phyloP scores from a whole-genome alignment of 2,888 invertebrate genomes.

The Omphaloscelis lunosa region DNA sequence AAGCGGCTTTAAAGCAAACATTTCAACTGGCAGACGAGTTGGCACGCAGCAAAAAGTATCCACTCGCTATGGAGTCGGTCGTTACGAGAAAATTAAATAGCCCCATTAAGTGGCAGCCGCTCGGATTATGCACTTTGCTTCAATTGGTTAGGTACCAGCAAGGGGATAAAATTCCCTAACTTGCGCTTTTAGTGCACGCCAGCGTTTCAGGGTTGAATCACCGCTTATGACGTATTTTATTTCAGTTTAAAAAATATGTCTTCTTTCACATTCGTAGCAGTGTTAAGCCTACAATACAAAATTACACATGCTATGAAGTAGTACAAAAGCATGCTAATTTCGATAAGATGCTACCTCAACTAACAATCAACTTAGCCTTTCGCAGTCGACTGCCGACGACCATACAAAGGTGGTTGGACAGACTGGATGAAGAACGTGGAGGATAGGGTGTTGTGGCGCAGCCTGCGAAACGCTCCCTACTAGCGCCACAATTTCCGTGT shows the following conservation, averaged over 20 bases:
- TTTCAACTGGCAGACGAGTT: constrained; percentile 57
- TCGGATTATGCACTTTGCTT: constrained; percentile 73
- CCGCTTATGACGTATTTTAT: constrained; percentile 21
- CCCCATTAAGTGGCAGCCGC: constrained; percentile 79
- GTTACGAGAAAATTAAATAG: constrained; percentile 86
- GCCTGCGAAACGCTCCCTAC: too few relatives aligned
- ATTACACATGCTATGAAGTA: not conserved
- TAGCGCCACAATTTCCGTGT: too few relatives aligned
- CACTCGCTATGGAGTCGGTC: constrained; percentile 72
- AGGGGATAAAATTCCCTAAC: constrained; percentile 64
- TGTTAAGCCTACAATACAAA: not conserved
- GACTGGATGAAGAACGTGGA: too few relatives aligned
- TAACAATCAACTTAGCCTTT: too few relatives aligned
- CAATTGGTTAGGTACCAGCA: constrained; percentile 71
- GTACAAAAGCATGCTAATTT: not conserved
- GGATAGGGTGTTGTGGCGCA: too few relatives aligned
- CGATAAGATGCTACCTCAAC: not conserved
- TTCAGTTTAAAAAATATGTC: not conserved
- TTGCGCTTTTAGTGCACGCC: constrained; percentile 55
- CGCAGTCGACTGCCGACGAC: too few relatives aligned
- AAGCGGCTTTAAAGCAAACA: constrained; percentile 56
- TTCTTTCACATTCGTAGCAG: not conserved
- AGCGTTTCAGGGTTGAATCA: constrained; percentile 45
- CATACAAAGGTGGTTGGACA: too few relatives aligned
- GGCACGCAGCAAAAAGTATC: constrained; percentile 71